Evolutionary conservation across 2,797 vertebrate species (phyloP).

Genomic region (Falco biarmicus): DNA sequence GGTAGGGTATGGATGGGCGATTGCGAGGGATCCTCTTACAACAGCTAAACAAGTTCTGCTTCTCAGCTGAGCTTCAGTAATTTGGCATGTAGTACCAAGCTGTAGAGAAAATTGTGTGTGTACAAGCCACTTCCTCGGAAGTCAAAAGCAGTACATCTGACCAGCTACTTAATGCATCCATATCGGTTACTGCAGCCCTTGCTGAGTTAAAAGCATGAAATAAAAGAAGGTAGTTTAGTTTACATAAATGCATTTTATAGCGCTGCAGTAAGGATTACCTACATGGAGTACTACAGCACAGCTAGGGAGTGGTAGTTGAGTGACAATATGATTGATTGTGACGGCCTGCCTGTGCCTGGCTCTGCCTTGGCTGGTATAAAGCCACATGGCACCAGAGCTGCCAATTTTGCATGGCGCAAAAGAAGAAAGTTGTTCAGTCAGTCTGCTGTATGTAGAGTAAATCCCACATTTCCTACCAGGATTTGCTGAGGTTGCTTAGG

Average conservation of each 20-base stretch:
- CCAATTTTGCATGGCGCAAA: neutral
- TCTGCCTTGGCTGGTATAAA: neutral
- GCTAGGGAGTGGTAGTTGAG: neutral
- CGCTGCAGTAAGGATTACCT: neutral
- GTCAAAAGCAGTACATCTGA: neutral
- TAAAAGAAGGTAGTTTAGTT: slow-evolving; percentile 6
- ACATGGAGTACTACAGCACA: neutral
- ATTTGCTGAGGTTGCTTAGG: neutral
- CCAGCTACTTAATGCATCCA: neutral
- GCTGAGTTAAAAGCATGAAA: neutral
- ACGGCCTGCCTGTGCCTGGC: neutral
- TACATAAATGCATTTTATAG: neutral
- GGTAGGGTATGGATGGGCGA: neutral
- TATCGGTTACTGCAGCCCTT: neutral
- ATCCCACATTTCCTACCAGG: neutral
- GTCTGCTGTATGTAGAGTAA: neutral
- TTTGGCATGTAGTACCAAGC: neutral
- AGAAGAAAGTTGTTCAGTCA: neutral
- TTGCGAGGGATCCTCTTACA: neutral
- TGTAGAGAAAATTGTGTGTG: neutral
- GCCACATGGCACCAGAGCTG: neutral
- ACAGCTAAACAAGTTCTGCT: neutral
- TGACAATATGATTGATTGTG: neutral
- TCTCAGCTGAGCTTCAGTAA: neutral
- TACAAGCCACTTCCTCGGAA: neutral